Conservation (phyloP, 2,888 invertebrate species). For the Tipula vernalis region DNA sequence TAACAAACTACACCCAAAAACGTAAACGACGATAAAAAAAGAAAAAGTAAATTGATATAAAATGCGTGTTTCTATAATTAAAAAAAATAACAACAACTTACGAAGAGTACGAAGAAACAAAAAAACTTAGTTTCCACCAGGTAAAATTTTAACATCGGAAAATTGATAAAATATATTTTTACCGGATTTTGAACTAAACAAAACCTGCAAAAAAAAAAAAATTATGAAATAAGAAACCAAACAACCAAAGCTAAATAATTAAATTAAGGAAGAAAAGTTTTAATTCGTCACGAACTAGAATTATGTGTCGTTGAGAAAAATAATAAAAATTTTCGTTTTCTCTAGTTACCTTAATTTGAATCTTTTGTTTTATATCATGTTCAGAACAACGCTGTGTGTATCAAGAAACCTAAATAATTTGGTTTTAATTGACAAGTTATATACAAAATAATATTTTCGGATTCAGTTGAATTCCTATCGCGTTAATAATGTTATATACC, state of each 20-base stretch:
- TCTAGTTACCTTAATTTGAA: background rate
- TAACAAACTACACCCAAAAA: background rate
- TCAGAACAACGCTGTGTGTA: background rate
- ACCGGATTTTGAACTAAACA: background rate
- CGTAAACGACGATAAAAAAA: background rate
- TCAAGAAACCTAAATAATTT: background rate
- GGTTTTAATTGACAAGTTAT: background rate
- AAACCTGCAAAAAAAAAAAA: background rate
- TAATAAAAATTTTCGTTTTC: background rate
- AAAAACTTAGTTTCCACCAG: background rate
- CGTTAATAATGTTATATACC: background rate
- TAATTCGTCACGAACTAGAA: background rate
- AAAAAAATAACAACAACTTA: background rate
- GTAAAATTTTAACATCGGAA: background rate
- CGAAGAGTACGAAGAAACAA: background rate
- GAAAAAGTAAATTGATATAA: background rate
- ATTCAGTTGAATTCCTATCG: background rate
- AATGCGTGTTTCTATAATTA: background rate
- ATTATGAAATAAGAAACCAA: background rate
- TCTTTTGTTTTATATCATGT: background rate
- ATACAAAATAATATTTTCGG: background rate
- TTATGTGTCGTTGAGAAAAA: background rate
- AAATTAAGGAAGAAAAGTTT: background rate
- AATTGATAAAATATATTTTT: background rate
- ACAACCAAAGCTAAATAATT: conserved; percentile 4